phyloP scores from a whole-genome alignment of 2,797 vertebrate genomes.

The Sebastes baramenuke region DNA sequence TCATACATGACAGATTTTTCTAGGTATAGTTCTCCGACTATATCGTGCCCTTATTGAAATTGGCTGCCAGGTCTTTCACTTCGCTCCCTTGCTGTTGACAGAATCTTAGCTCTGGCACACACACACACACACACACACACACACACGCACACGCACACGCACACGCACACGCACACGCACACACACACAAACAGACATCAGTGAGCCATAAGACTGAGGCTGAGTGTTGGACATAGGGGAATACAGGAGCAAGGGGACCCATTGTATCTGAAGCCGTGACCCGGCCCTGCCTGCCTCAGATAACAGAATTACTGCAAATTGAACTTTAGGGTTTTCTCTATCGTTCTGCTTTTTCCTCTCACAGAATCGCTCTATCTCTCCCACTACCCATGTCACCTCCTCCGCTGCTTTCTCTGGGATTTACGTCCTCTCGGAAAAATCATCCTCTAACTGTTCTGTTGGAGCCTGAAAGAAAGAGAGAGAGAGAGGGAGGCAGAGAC shows the following conservation, averaged over 20 bases:
- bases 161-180: not conserved
- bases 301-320: slow-evolving; percentile 85
- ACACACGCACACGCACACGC: not conserved
- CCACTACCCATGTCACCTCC: slow-evolving; percentile 26
- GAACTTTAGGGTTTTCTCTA: slow-evolving; percentile 68
- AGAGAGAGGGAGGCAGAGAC: slow-evolving; percentile 1
- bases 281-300: slow-evolving; percentile 70
- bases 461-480: slow-evolving; percentile 8
- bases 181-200: slow-evolving; percentile 32
- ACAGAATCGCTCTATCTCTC: slow-evolving; percentile 47
- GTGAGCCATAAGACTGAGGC: slow-evolving; percentile 28
- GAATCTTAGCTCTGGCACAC: slow-evolving; percentile 43
- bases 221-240: slow-evolving; percentile 37
- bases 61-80: slow-evolving; percentile 53
- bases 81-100: slow-evolving; percentile 40
- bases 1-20: not conserved
- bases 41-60: slow-evolving; percentile 33
- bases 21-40: slow-evolving; percentile 12
- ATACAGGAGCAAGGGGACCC: slow-evolving; percentile 36
- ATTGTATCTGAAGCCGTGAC: slow-evolving; percentile 65
- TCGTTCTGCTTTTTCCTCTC: slow-evolving; percentile 34
- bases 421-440: slow-evolving; percentile 61
- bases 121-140: slow-evolving; percentile 9
- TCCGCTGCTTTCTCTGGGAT: slow-evolving; percentile 44
- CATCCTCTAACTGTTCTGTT: slow-evolving; percentile 32